Base-by-base conservation (phyloP, 2,113 vertebrate species). In the Anarhynchus alexandrinus region DNA sequence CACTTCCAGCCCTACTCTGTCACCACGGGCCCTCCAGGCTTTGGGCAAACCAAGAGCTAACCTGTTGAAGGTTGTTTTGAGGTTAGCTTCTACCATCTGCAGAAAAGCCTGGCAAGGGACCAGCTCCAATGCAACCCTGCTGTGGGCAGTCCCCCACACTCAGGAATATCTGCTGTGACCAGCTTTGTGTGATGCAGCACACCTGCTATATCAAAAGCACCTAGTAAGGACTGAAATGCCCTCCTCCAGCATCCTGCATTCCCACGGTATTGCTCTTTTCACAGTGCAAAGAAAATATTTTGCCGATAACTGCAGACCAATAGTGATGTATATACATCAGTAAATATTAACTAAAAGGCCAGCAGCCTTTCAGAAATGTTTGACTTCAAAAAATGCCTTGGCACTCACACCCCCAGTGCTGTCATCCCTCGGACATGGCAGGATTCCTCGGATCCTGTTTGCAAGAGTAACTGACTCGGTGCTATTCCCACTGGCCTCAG, bases 371-470 rank as follows among this genome's bases (percentile, higher is more conserved):
- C 57, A 76, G 73, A 94, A 94, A 82, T 91, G 70, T 85, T 89
- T 87, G 77, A 54, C 80, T 92, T 95, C n/a, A 40, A 88, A 92
- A 95, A 90, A 76, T 90, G 29, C 88, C 67, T 95, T 94, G 74
- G 87, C 93, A 94, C 70, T 66, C 66, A 49, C 42, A 30, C 1
- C 13, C 22, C 15, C 51, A 77, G 0, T 88, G 74, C 58, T 2
- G 8, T 93, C 66, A 96, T 79, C 36, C 54, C 42, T 49, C 22
- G 26, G 32, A 55, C 7, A 30, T 36, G 45, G 42, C 58, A 80
- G 64, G 49, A 77, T 85, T 80, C 43, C 57, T 84, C 0, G 0
- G 40, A 59, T 71, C 45, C 61, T 65, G 16, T 72, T 79, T 72
- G 55, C 40, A 71, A 85, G 43, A 76, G 11, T 79, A 81, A 81